Conservation (phyloP, 2,797 vertebrate species). For the Zalophus californianus region DNA sequence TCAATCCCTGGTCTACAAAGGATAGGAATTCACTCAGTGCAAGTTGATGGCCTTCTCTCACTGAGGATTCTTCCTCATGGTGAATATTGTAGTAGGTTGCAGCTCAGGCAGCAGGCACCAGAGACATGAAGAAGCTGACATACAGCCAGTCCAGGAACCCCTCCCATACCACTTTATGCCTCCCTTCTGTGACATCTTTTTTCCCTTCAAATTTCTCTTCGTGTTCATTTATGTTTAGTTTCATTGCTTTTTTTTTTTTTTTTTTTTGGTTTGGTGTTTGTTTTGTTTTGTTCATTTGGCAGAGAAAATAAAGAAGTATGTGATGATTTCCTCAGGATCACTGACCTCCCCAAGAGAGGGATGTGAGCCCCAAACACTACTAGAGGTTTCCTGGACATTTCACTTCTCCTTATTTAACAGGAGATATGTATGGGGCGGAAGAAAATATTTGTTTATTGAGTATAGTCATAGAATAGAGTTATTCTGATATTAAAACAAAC, state of each 20-base stretch:
- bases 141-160: background rate
- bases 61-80: background rate
- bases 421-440: background rate
- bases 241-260: background rate
- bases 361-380: background rate
- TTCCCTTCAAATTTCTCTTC: background rate
- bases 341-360: background rate
- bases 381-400: background rate
- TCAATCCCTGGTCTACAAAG: background rate
- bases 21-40: background rate
- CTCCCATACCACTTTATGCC: background rate
- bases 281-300: background rate
- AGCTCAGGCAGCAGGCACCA: background rate
- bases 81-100: background rate
- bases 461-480: background rate
- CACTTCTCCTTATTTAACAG: constrained; percentile 19
- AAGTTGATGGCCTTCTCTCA: background rate
- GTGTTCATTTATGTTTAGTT: background rate
- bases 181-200: background rate
- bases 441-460: background rate
- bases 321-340: background rate
- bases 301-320: background rate
- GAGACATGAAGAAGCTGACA: background rate
- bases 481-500: background rate
- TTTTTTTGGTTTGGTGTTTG: background rate